phyloP scores from a whole-genome alignment of 2,113 vertebrate genomes.

The Aramus guarauna region DNA sequence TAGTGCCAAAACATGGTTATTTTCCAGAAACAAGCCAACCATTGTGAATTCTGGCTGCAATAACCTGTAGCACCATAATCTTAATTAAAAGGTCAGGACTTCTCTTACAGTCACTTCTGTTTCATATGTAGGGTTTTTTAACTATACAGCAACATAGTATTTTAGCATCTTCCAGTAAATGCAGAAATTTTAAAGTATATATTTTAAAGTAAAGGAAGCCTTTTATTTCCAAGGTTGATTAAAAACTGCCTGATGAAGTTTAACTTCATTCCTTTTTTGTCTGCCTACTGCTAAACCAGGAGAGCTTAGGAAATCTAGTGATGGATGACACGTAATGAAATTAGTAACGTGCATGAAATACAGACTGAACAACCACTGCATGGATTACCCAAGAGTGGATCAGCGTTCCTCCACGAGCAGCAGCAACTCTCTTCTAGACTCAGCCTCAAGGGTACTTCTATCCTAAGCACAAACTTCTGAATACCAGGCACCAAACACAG shows the following conservation, averaged over 20 bases:
- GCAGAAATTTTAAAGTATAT: neutral
- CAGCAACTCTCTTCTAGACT: neutral
- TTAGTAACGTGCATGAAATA: neutral
- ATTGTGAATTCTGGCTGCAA: neutral
- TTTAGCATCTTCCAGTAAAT: neutral
- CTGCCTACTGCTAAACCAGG: neutral
- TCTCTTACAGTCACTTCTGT: neutral
- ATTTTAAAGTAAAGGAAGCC: neutral
- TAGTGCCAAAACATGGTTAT: neutral
- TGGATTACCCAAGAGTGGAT: neutral
- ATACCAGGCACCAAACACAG: neutral
- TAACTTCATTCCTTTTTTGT: neutral
- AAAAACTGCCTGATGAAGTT: neutral
- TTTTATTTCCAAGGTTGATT: neutral
- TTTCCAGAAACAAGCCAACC: neutral
- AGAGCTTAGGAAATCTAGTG: neutral
- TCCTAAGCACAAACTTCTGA: neutral
- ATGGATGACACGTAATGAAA: neutral
- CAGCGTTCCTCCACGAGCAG: neutral
- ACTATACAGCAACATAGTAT: neutral
- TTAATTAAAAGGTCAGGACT: neutral
- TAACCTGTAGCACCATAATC: neutral
- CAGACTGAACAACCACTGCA: neutral
- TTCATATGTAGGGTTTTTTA: rapidly evolving
- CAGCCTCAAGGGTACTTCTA: neutral